These are phyloP conservation scores for Pygoscelis adeliae DNA, from an alignment of 2,113 vertebrate species.

Conservation along the genomic window DNA sequence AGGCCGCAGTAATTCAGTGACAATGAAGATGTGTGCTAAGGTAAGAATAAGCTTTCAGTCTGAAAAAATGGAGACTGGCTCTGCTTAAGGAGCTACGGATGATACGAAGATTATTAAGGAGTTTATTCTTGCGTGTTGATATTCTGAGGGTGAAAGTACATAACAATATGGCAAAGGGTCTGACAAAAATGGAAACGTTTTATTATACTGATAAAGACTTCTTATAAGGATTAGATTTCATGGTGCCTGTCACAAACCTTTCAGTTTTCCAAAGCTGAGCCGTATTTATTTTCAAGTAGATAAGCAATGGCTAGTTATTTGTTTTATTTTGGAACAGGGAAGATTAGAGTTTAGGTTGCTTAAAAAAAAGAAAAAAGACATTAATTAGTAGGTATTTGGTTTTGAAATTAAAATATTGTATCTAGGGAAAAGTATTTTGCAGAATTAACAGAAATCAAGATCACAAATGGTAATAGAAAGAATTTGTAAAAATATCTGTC, in stretches of 20 bases:
- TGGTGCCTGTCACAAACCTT: not conserved
- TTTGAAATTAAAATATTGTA: not conserved
- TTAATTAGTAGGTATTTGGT: not conserved
- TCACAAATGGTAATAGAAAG: not conserved
- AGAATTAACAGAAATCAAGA: not conserved
- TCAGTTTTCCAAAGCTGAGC: not conserved
- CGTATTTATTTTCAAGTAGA: not conserved
- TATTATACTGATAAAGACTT: not conserved
- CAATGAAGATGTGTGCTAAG: not conserved
- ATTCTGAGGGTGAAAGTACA: not conserved
- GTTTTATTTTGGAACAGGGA: not conserved
- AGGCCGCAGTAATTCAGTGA: not conserved
- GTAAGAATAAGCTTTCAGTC: not conserved
- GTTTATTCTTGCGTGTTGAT: not conserved
- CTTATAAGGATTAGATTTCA: not conserved
- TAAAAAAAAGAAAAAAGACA: too few species aligned
- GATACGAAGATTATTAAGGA: not conserved
- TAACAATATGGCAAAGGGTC: not conserved
- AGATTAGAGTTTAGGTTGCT: not conserved
- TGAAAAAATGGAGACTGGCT: not conserved
- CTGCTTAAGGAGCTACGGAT: not conserved
- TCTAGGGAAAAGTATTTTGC: not conserved
- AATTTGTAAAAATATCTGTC: not conserved
- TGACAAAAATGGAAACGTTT: not conserved
- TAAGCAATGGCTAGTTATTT: not conserved